A percentile compares a stretch with the other conserved stretches of the same genome.
phyloP scores from a whole-genome alignment of 2,797 vertebrate genomes.

The Aplochiton taeniatus region DNA sequence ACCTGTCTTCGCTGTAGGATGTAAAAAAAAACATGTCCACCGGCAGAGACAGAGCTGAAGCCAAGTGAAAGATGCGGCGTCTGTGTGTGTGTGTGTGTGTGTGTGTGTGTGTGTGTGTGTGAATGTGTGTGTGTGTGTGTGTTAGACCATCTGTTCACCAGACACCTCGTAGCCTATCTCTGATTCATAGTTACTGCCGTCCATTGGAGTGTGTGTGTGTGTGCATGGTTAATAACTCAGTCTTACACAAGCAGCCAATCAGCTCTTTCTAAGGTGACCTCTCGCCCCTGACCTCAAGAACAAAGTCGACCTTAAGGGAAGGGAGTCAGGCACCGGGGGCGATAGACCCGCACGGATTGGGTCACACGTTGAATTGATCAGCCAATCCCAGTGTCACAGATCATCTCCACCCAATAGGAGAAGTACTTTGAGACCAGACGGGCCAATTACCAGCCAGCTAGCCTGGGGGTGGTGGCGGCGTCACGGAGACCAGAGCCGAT shows the following conservation, averaged over 20 bases:
- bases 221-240: conserved; percentile 48
- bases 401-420: conserved; percentile 80
- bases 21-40: too few relatives aligned
- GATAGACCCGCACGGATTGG: conserved; percentile 55
- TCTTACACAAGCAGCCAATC: conserved; percentile 58
- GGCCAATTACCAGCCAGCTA: conserved; percentile 77
- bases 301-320: conserved; percentile 61
- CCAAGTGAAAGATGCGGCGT: conserved; percentile 25
- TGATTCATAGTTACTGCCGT: conserved; percentile 74
- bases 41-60: conserved; percentile 9
- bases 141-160: conserved; percentile 72
- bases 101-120: conserved; percentile 27
- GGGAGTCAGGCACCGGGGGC: conserved; percentile 48
- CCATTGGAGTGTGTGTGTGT: conserved; percentile 54
- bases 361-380: conserved; percentile 73
- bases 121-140: conserved; percentile 40
- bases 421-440: conserved; percentile 77
- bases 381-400: conserved; percentile 79
- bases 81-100: conserved; percentile 6
- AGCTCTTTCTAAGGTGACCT: conserved; percentile 50
- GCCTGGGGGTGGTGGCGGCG: conserved; percentile 71
- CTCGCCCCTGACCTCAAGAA: conserved; percentile 54
- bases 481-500: conserved; percentile 77
- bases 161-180: conserved; percentile 66
- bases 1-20: conserved; percentile 3